Base-by-base conservation (phyloP, 2,113 vertebrate species). In the Ibidorhyncha struthersii region DNA sequence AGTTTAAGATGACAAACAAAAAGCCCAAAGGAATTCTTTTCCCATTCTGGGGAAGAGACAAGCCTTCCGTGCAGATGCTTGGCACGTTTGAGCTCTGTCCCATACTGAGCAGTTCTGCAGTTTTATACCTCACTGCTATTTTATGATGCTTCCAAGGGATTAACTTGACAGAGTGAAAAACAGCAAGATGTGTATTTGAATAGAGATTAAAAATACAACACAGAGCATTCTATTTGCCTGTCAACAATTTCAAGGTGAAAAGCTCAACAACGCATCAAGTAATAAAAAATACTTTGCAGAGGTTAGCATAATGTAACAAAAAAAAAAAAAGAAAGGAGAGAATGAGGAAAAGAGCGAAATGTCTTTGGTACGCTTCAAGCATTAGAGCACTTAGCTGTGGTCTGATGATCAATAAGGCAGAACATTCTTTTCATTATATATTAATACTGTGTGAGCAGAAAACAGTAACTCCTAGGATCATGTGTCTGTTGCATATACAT, bases 201-300 rank as follows among this genome's bases (percentile, higher is more conserved):
- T 67, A 96, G 96, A 96, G 96, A 97, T 98, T 97, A 96, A 95
- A 96, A 96, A 93, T 90, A 96, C 34, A 93, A 96, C 93, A 82
- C 87, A 90, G 67, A 81, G 47, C 65, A 12, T 96, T 90, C 92
- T 89, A 66, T 89, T 97, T 80, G 79, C 65, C 86, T 96, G 93
- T 95, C 97, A 97, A 96, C 78, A 94, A 52, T 94, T 90, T 97
- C 97, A 98, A 98, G 96, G 97, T 90, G 94, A 98, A 97, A 96
- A 91, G 77, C 83, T 90, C 67, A 81, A 88, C 81, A 70, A 58
- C 38, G 15, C 47, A 65, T 41, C 65, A 59, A 67, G 62, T 82
- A 90, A 97, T 97, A 80, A 92, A 93, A 91, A 18, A 18, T 27
- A 12, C 52, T 96, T 94, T 88, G n/a, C 53, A 56, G 78, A 93